Evolutionary conservation across 2,797 vertebrate species (phyloP).

Genomic region (Pampus argenteus): DNA sequence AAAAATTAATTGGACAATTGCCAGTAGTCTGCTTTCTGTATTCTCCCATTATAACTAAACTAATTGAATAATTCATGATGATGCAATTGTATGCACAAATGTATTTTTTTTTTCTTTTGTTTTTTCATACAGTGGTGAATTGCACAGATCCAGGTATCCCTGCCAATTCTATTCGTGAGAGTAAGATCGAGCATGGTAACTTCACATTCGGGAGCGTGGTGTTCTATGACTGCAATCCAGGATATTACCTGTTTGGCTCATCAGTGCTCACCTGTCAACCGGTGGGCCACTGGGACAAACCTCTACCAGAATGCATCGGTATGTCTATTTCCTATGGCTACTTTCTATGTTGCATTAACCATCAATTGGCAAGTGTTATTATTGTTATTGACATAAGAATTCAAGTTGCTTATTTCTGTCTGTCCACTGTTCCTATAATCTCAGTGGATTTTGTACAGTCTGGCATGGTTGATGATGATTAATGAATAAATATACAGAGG

Average conservation of each 20-base stretch:
- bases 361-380: not conserved
- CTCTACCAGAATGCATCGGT: slow-evolving; percentile 97
- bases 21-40: slow-evolving; percentile 19
- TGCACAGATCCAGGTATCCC: slow-evolving; percentile 98
- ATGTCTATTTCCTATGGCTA: slow-evolving; percentile 55
- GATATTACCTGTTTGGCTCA: slow-evolving; percentile 96
- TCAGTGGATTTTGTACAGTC: not conserved
- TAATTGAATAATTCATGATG: slow-evolving; percentile 40
- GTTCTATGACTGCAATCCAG: slow-evolving; percentile 97
- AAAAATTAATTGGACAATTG: slow-evolving; percentile 41
- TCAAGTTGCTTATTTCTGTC: not conserved
- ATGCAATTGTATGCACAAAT: not conserved
- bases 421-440: not conserved
- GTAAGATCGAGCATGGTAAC: slow-evolving; percentile 98
- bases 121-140: slow-evolving; percentile 90
- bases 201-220: slow-evolving; percentile 97
- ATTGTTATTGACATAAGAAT: not conserved
- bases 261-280: slow-evolving; percentile 96
- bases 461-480: not conserved
- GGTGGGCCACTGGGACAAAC: slow-evolving; percentile 96
- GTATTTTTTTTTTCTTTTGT: not conserved
- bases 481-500: not conserved
- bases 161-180: slow-evolving; percentile 97
- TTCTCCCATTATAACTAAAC: slow-evolving; percentile 27
- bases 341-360: not conserved